These are phyloP conservation scores for Volucella inanis DNA, from an alignment of 2,888 invertebrate genomes.

Conservation along the genomic window DNA sequence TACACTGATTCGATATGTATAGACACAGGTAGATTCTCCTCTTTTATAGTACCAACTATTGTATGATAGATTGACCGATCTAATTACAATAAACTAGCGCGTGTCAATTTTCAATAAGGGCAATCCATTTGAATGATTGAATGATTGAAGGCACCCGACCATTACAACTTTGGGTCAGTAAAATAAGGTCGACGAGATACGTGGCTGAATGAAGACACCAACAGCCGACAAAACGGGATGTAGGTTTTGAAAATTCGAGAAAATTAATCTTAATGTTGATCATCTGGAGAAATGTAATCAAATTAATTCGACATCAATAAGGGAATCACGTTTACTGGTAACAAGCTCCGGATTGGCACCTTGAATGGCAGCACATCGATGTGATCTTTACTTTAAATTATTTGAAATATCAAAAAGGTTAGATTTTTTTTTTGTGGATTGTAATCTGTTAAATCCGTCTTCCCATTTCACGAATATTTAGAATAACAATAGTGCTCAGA, in stretches of 20 bases:
- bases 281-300: constrained; percentile 15
- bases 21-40: neutral
- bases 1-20: neutral
- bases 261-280: constrained; percentile 1
- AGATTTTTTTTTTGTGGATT: too few relatives aligned
- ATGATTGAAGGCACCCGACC: neutral
- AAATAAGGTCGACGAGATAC: constrained; percentile 1
- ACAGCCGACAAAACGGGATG: neutral
- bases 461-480: too few relatives aligned
- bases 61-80: neutral
- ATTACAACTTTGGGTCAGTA: neutral
- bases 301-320: constrained; percentile 25
- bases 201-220: constrained; percentile 8
- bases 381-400: too few relatives aligned
- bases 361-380: too few relatives aligned
- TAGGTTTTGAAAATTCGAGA: neutral
- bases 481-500: too few relatives aligned
- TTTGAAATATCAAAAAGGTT: too few relatives aligned
- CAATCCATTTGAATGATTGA: constrained; percentile 6
- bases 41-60: neutral
- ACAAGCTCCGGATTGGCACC: too few relatives aligned
- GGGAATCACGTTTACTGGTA: constrained; percentile 28
- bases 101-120: constrained; percentile 21
- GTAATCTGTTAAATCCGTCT: too few relatives aligned
- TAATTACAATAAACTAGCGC: too few relatives aligned